Conservation (phyloP, 2,113 vertebrate species). For the Centropus unirufus region DNA sequence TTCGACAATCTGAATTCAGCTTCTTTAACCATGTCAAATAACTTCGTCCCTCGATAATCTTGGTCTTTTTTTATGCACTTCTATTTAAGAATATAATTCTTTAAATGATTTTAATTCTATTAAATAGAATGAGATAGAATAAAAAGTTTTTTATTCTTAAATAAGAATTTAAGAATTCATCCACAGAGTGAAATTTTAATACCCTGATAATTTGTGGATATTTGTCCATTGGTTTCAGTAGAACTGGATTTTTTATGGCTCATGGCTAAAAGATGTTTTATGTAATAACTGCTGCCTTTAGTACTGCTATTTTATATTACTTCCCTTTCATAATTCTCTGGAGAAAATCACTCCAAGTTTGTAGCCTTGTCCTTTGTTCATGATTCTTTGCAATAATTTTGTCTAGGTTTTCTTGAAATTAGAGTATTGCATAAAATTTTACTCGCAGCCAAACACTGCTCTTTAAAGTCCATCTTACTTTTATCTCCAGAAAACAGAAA, state of each 20-base stretch:
- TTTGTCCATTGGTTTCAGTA: not conserved
- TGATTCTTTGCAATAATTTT: not conserved
- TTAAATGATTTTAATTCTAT: too few species aligned
- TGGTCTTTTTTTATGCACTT: too few species aligned
- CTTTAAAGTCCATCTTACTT: not conserved
- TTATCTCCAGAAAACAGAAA: not conserved
- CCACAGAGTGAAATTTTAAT: not conserved
- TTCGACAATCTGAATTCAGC: not conserved
- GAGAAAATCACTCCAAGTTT: not conserved
- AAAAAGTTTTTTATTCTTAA: too few species aligned
- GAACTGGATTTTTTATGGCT: accelerated
- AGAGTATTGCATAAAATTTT: not conserved
- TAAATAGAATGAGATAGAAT: too few species aligned
- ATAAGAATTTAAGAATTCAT: not conserved
- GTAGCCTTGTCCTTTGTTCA: not conserved
- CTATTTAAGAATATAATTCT: too few species aligned
- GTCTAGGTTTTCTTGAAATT: not conserved
- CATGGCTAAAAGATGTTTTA: not conserved
- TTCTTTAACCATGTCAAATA: not conserved
- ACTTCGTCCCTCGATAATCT: not conserved
- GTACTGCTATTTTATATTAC: not conserved
- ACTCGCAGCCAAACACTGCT: not conserved
- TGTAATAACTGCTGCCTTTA: not conserved
- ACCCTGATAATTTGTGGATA: not conserved
- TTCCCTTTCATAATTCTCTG: not conserved